Conservation (phyloP, 2,797 vertebrate species). For the Parambassis ranga region DNA sequence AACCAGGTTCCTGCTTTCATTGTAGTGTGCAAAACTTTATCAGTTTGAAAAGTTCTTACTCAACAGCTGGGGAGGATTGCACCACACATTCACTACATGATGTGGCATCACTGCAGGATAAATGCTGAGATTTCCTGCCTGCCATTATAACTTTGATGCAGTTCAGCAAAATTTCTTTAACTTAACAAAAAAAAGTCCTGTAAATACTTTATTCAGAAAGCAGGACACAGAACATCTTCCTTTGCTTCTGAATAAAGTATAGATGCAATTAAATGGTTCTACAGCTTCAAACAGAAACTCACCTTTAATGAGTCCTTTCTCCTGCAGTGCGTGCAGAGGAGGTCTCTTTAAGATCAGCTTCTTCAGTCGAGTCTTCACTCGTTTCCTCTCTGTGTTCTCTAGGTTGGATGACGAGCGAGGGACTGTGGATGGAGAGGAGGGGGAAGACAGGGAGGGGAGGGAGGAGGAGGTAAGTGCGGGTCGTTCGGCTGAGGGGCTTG, state of each 20-base stretch:
- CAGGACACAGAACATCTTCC: background rate
- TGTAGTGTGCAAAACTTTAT: too few relatives aligned
- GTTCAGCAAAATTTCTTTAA: conserved; percentile 5
- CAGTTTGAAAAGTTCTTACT: conserved; percentile 18
- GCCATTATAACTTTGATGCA: conserved; percentile 13
- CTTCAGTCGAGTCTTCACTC: conserved; percentile 87
- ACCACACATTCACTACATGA: conserved; percentile 13
- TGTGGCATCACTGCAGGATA: conserved; percentile 23
- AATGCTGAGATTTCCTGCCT: conserved; percentile 40
- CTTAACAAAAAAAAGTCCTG: background rate
- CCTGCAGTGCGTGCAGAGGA: conserved; percentile 88
- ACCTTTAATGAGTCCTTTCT: conserved; percentile 92
- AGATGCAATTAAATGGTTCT: background rate
- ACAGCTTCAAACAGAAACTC: conserved; percentile 27
- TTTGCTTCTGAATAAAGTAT: conserved; percentile 14
- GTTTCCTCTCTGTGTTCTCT: conserved; percentile 84
- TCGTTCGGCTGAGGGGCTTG: conserved; percentile 13
- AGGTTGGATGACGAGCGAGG: conserved; percentile 80
- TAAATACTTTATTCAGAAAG: background rate
- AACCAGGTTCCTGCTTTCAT: too few relatives aligned
- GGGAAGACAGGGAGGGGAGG: conserved; percentile 22
- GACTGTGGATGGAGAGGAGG: conserved; percentile 64
- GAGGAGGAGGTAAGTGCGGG: conserved; percentile 62
- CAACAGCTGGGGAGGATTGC: conserved; percentile 8
- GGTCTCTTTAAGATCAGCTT: conserved; percentile 89